Percentiles rank a stretch among this genome's conserved stretches.
Evolutionary conservation across 2,797 vertebrate genomes (phyloP).

Genomic region (Helicolenus hilgendorfi): DNA sequence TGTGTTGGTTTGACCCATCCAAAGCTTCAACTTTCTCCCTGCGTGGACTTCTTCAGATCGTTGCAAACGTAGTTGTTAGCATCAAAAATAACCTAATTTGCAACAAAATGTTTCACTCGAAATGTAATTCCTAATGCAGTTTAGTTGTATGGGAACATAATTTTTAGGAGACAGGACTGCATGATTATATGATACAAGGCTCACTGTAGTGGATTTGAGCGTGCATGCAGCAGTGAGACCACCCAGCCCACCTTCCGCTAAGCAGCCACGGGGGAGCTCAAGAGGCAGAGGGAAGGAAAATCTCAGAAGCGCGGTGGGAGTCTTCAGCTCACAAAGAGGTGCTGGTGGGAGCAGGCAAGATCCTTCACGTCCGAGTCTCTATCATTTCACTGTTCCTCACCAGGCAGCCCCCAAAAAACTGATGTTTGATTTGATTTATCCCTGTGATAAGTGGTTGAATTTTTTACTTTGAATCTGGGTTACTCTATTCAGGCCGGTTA

Average conservation of each 20-base stretch:
- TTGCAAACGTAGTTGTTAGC: no score
- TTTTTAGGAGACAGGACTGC: not conserved
- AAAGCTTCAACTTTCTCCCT: no score
- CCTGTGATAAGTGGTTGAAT: slow-evolving; percentile 25
- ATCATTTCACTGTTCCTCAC: slow-evolving; percentile 4
- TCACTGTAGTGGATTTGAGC: slow-evolving; percentile 4
- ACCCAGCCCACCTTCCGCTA: slow-evolving; percentile 45
- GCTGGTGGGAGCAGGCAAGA: slow-evolving; percentile 61
- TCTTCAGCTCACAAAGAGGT: slow-evolving; percentile 58
- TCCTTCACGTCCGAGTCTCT: slow-evolving; percentile 30
- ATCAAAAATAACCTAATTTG: no score
- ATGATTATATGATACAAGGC: not conserved
- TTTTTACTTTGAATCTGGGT: slow-evolving; percentile 27
- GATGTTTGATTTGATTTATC: slow-evolving; percentile 20
- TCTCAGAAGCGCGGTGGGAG: slow-evolving; percentile 53
- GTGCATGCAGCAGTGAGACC: slow-evolving; percentile 36
- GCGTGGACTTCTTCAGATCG: no score
- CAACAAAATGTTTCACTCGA: no score
- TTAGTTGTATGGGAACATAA: not conserved
- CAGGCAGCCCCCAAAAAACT: not conserved
- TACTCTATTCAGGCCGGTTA: not conserved
- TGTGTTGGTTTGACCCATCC: no score
- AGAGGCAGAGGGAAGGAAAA: slow-evolving; percentile 50
- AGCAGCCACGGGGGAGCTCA: slow-evolving; percentile 63
- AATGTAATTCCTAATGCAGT: not conserved